Evolutionary conservation across 2,888 invertebrate genomes (phyloP).

Genomic region (Druceiella hillmani): DNA sequence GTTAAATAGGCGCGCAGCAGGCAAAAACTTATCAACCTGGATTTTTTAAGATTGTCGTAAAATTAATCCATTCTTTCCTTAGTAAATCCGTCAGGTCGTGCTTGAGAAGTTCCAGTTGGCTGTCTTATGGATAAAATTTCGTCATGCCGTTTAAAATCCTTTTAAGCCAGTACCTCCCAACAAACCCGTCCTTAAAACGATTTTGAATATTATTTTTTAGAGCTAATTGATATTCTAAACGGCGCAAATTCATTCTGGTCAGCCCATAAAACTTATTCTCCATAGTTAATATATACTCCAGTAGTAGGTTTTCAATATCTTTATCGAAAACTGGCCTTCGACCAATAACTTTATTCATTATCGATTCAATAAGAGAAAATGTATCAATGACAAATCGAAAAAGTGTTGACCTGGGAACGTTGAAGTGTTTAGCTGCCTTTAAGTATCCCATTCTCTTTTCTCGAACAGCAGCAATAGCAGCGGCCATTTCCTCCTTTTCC

Average conservation of each 20-base stretch:
- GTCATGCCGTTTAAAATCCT: slow-evolving; percentile 17
- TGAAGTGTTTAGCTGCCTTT: slow-evolving; percentile 6
- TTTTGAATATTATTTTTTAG: slow-evolving; percentile 8
- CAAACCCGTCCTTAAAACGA: no score
- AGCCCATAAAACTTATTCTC: no score
- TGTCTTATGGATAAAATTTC: slow-evolving; percentile 14
- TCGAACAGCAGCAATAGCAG: slow-evolving; percentile 1
- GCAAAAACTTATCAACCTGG: no score
- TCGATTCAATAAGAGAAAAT: slow-evolving; percentile 3
- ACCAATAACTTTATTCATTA: slow-evolving; percentile 4
- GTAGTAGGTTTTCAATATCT: neutral
- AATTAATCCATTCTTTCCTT: slow-evolving; percentile 21
- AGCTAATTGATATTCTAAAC: no score
- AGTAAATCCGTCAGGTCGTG: slow-evolving; percentile 18
- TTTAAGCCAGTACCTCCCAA: slow-evolving; percentile 19
- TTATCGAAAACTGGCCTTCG: neutral
- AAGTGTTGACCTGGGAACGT: slow-evolving; percentile 3
- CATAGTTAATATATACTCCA: no score
- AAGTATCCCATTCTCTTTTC: slow-evolving; percentile 10
- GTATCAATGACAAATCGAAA: slow-evolving; percentile 2
- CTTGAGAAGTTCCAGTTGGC: slow-evolving; percentile 18
- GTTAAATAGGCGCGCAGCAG: slow-evolving; percentile 9
- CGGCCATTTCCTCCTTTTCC: neutral
- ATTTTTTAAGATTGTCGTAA: no score
- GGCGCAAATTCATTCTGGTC: no score